Base-by-base conservation (phyloP, 2,797 vertebrate genomes). In the Eospalax fontanierii region DNA sequence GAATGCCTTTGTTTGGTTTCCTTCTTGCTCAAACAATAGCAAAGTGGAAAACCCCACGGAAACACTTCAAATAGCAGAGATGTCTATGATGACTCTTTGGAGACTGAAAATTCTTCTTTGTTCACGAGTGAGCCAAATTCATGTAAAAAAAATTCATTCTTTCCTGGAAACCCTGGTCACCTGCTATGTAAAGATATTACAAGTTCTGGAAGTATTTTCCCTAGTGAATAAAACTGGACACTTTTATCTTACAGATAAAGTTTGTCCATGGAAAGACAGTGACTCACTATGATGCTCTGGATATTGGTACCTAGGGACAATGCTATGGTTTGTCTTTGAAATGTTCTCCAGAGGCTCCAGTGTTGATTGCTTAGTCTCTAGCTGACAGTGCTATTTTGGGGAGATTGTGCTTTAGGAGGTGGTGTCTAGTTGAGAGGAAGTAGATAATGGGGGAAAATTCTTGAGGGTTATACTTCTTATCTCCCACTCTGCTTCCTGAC, bases 171-270 rank as follows among this genome's bases (percentile, higher is more conserved):
- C 63, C 57, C 71, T 50, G 71, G 59, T 30, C 40, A 87, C 80
- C n/a, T 87, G 38, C 43, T 57, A 3, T 65, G 33, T 74, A 83
- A 94, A 79, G 21, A 87, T 61, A 87, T 46, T 75, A 40, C 10
- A 82, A 96, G 91, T 82, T 68, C 40, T 95, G 22, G 26, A 57
- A 30, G 12, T 40, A n/a, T 59, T 65, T 54, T 54, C 33, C 50
- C 26, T 4, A 43, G 21, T 87, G 12, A 46, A 50, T 90, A 66
- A 82, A 95, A 8, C 30, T 75, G 61, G 16, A 86, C 15, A 50
- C 11, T 78, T 82, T 95, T 90, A 71, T 90, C 38, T 86, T 91
- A 28, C 63, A 68, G 33, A 71, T 70, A 84, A 93, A 92, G 28
- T 57, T 63, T 1, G 54, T 68, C 3, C 73, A 50, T 93, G 88